Evolutionary conservation across 2,113 vertebrate genomes (phyloP).

Genomic region (Alligator mississippiensis): DNA sequence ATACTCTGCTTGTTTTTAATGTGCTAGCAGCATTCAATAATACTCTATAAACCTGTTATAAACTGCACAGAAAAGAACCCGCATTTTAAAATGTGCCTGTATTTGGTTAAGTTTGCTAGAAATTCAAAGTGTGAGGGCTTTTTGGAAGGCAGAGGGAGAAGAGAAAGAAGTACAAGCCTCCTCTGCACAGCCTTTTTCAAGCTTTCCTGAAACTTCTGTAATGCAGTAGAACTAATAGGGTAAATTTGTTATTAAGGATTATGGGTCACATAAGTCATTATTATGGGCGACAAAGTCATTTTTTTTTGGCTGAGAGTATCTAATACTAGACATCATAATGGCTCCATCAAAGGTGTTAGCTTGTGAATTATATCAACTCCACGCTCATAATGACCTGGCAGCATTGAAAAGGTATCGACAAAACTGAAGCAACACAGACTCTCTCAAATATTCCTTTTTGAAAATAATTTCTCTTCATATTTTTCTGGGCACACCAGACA

Average conservation of each 20-base stretch:
- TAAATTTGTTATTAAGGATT: neutral
- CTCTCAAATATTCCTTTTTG: conserved; percentile 34
- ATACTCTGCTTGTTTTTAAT: neutral
- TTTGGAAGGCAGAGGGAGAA: neutral
- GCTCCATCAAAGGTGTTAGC: conserved; percentile 49
- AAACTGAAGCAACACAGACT: neutral
- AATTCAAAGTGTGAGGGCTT: neutral
- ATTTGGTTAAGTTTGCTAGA: neutral
- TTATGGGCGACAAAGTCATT: conserved; percentile 25
- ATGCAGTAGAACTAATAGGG: neutral
- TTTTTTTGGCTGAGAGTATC: conserved; percentile 11
- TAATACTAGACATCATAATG: conserved; percentile 14
- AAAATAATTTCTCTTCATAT: conserved; percentile 35
- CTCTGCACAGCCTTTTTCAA: neutral
- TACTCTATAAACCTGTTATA: neutral
- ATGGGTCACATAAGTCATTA: neutral
- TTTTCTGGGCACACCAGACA: conserved; percentile 51
- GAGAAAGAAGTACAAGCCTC: neutral
- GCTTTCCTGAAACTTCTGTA: neutral
- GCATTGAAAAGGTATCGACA: conserved; percentile 23
- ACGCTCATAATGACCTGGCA: conserved; percentile 31
- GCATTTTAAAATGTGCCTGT: neutral
- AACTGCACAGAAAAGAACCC: neutral
- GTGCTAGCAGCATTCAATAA: neutral
- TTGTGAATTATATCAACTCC: conserved; percentile 11